Percentiles rank a stretch among this genome's conserved stretches.
Evolutionary conservation across 2,113 vertebrate genomes (phyloP).

Genomic region (Loxodonta africana): DNA sequence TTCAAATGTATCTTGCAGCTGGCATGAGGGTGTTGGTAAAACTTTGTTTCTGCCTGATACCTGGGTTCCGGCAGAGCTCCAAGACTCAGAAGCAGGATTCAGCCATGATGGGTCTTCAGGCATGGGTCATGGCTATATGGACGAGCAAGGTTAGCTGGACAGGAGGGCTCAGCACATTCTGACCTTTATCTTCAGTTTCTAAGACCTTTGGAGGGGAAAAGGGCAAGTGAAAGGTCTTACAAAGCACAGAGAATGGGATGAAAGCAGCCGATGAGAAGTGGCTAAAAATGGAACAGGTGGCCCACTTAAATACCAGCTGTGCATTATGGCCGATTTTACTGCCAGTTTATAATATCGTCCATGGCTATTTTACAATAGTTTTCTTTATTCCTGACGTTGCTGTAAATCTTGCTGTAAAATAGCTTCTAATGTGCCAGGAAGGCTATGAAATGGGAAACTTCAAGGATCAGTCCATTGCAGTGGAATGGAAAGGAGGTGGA

Average conservation of each 20-base stretch:
- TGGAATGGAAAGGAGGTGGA: neutral
- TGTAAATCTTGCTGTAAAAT: constrained; percentile 86
- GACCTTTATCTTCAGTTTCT: neutral
- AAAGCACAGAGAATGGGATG: neutral
- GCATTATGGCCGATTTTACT: constrained; percentile 81
- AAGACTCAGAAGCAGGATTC: neutral
- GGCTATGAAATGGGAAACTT: constrained; percentile 56
- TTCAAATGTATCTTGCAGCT: neutral
- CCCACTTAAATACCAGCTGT: constrained; percentile 84
- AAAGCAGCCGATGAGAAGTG: constrained; percentile 73
- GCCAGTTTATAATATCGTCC: constrained; percentile 82
- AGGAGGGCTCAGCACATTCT: neutral
- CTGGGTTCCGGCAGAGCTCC: neutral
- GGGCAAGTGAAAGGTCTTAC: constrained; percentile 16
- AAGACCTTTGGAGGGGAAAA: neutral
- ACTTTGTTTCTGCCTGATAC: neutral
- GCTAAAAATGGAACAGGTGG: constrained; percentile 84
- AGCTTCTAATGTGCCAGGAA: constrained; percentile 80
- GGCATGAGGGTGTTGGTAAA: neutral
- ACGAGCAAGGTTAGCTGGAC: neutral
- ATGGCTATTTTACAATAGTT: constrained; percentile 80
- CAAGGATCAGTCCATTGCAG: constrained; percentile 51
- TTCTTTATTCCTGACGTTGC: constrained; percentile 80
- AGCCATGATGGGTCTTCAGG: neutral
- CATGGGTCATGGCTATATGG: neutral